Base-by-base conservation (phyloP, 1,140 invertebrate species). In the Lysiphlebus fabarum region DNA sequence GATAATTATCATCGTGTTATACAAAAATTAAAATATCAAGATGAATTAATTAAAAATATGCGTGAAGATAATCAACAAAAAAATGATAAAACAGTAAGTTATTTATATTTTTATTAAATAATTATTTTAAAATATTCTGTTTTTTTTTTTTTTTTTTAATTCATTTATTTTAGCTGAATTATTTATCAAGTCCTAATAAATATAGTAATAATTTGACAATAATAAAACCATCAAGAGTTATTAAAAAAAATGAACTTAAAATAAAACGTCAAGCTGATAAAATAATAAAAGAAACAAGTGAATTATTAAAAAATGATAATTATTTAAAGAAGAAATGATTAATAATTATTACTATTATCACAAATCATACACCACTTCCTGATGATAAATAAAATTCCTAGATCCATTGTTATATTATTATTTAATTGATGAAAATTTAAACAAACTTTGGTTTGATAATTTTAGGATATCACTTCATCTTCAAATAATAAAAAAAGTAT, bases 31-130 rank as follows among this genome's bases (percentile, higher is more conserved):
- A 72, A 74, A 40, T 82, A 80, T 62, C 83, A 81, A 67, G 80
- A 84, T 51, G 77, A 82, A 53, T 76, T 84, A 49, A 83, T 84
- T 53, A 81, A 78, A 62, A 76, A 82, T 63, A 67, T 84, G 68
- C 68, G 81, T 63, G 75, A 82, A 66, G 62, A 81, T 62, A 70
- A 62, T 12, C 59, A 11, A 49, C 61, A 41, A 36, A 33, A 38
- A 1, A 50, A 53, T 60, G 17, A 26, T 26, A 33, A 10, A 2
- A 73, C 72, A 68, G 75, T 75, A 70, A 48, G 58, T 45, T 38
- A 38, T 34, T 2, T 40, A 6, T 37, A n/a, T 2, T 9, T 47
- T 40, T 36, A 37, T n/a, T 59, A 11, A 36, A 34, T 49, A 37
- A 43, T 60, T 36, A 53, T 38, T 53, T 37, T 49, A 11, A 50